Evolutionary conservation across 2,888 invertebrate species (phyloP), one percentile per base, ranked within the genome.

Genomic region (Cetonia aurata): DNA sequence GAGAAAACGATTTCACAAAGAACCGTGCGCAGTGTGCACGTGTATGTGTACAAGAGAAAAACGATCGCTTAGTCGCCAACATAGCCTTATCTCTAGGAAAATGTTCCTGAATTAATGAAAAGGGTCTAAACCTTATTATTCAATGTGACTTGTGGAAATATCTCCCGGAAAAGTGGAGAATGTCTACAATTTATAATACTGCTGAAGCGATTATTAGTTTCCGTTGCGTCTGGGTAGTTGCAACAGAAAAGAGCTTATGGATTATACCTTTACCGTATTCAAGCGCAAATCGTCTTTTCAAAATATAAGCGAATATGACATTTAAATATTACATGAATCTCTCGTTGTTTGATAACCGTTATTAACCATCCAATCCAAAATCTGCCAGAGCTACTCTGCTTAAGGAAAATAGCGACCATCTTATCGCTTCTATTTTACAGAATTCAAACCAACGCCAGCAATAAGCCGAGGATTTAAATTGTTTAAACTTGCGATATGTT

Each of bases 121-220:
- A 67, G 71, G 53, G 67, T 67, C 67, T 19, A 71, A 71, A 59
- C 48, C 69, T 71, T 60, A 69, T 69, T 69, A 66, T 65, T 69
- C 66, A 69, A 68, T 13, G 57, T 68, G 71, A 71, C 55, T 62
- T 62, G 56, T 62, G 62, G 57, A 69, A 69, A 71, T 71, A 68
- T 62, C 55, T 37, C 37, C 37, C 68, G 53, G 53, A 56, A 56
- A 71, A 68, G 71, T 65, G 57, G 68, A 50, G 68, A 60, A 72
- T 60, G 66, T 67, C 69, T 70, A 65, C 75, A 72, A 76, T 74
- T 76, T 75, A 74, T 75, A 75, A 76, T 71, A 10, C 10, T 37
- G 73, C 72, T 75, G 73, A 76, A 72, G 71, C 74, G 62, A 70
- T 74, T 75, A 75, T 75, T 73, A 74, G 73, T 75, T 72, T 74